Evolutionary conservation across 2,888 invertebrate genomes (phyloP).

Genomic region (Stratiomys singularior): DNA sequence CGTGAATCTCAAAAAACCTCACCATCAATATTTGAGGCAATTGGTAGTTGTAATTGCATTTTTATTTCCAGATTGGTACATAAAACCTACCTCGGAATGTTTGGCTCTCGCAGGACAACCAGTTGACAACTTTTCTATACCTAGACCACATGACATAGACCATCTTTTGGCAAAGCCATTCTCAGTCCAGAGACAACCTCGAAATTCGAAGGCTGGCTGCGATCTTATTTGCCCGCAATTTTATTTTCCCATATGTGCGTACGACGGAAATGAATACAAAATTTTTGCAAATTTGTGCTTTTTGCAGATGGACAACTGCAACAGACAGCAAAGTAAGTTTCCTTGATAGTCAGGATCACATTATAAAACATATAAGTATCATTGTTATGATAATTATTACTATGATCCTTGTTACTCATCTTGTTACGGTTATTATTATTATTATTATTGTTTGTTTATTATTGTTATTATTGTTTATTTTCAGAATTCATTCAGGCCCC

Average conservation of each 20-base stretch:
- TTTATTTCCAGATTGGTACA: not conserved
- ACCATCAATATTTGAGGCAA: too few species aligned
- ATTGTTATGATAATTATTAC: too few species aligned
- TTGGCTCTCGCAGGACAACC: not conserved
- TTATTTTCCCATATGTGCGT: conserved; percentile 19
- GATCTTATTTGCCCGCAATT: conserved; percentile 20
- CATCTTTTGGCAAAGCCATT: not conserved
- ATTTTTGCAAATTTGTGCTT: conserved; percentile 24
- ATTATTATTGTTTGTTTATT: too few species aligned
- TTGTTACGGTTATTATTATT: too few species aligned
- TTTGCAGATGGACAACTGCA: conserved; percentile 21
- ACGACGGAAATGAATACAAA: conserved; percentile 18
- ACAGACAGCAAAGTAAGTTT: not conserved
- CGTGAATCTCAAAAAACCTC: too few species aligned
- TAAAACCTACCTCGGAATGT: not conserved
- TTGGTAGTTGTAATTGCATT: too few species aligned
- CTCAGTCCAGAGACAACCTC: not conserved
- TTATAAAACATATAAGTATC: too few species aligned
- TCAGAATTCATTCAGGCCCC: not conserved
- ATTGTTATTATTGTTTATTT: not conserved
- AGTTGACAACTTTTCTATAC: not conserved
- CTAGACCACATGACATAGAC: not conserved
- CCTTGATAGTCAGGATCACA: too few species aligned
- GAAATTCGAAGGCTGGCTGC: not conserved
- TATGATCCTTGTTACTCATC: too few species aligned